Conservation (phyloP, 2,888 invertebrate species). For the Acleris cristana region DNA sequence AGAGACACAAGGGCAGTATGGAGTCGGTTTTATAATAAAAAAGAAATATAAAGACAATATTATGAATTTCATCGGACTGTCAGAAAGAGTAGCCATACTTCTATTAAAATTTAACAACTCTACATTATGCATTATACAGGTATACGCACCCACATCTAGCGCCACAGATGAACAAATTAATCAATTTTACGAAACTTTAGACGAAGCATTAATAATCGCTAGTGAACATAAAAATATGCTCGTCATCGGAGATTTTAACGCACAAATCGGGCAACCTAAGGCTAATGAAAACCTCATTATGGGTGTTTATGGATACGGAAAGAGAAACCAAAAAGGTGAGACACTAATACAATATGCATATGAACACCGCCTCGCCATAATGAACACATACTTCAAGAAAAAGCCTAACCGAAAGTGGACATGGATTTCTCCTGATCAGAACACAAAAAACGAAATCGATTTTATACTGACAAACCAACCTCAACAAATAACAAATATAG, state of each 20-base stretch:
- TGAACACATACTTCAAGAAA: slow-evolving; percentile 34
- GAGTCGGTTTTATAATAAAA: slow-evolving; percentile 8
- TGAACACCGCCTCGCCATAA: slow-evolving; percentile 14
- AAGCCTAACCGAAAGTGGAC: slow-evolving; percentile 26
- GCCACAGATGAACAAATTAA: not conserved
- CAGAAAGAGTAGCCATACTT: not conserved
- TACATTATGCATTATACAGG: slow-evolving; percentile 8
- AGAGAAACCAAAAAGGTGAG: slow-evolving; percentile 32
- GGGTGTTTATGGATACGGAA: slow-evolving; percentile 23
- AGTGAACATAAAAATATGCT: slow-evolving; percentile 10
- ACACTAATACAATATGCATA: slow-evolving; percentile 30
- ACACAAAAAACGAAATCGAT: too few species aligned
- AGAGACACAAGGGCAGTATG: not conserved
- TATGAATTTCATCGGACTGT: not conserved
- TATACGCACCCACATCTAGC: slow-evolving; percentile 8
- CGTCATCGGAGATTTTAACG: slow-evolving; percentile 37
- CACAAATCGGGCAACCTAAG: slow-evolving; percentile 20
- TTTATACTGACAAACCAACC: too few species aligned
- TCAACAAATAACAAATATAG: too few species aligned
- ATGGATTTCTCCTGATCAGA: slow-evolving; percentile 33
- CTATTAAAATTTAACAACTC: not conserved
- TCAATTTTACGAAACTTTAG: slow-evolving; percentile 1
- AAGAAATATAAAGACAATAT: not conserved
- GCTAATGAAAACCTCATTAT: slow-evolving; percentile 24
- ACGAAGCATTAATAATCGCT: not conserved